phyloP scores from a whole-genome alignment of 2,888 invertebrate genomes.

The Nemoura dubitans region DNA sequence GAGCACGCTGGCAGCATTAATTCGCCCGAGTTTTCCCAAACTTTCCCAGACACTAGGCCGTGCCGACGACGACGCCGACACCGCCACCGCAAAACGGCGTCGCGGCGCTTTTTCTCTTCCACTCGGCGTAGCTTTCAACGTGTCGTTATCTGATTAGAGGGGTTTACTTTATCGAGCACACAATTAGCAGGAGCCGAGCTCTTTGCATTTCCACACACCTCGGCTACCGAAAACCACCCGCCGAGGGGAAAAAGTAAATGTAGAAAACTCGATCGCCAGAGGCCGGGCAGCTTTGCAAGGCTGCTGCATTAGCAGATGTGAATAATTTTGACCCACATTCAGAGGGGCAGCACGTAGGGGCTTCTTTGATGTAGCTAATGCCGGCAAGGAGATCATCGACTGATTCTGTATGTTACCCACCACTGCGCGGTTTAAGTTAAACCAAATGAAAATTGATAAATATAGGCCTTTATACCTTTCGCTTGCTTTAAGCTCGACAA shows the following conservation, averaged over 20 bases:
- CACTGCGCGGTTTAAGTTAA: background rate
- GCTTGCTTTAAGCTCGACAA: background rate
- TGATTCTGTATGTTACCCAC: background rate
- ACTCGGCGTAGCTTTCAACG: background rate
- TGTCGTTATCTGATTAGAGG: conserved; percentile 4
- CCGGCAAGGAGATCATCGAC: background rate
- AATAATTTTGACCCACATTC: background rate
- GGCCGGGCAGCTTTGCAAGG: background rate
- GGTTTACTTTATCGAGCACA: background rate
- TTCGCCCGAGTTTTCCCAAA: background rate
- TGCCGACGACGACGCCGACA: background rate
- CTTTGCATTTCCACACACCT: background rate
- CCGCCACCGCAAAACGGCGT: background rate
- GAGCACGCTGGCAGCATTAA: background rate
- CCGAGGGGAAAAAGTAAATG: background rate
- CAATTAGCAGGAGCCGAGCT: background rate
- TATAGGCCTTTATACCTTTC: background rate
- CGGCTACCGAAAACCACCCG: background rate
- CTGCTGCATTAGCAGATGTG: background rate
- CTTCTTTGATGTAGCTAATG: background rate
- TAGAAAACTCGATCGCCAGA: background rate
- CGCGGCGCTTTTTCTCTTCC: too few relatives aligned
- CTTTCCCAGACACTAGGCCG: background rate
- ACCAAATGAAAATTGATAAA: background rate
- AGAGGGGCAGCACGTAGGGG: background rate